Evolutionary conservation across 2,888 invertebrate genomes (phyloP).

Genomic region (Acleris laterana): DNA sequence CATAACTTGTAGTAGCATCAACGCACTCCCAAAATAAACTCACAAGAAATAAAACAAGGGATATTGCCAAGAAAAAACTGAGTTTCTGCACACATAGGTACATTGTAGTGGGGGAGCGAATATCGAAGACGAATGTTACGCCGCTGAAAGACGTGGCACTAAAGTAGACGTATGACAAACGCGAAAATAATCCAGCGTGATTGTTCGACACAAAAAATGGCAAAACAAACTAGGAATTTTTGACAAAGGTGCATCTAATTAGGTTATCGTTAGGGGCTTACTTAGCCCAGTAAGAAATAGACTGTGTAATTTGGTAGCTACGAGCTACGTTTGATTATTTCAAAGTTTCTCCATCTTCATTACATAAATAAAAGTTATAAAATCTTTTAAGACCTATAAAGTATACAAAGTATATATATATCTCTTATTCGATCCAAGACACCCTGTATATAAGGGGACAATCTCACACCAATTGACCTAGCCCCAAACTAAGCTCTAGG

Average conservation of each 20-base stretch:
- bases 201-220: constrained; percentile 5
- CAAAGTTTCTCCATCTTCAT: no score
- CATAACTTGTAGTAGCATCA: constrained; percentile 57
- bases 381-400: no score
- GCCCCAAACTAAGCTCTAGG: no score
- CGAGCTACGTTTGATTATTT: no score
- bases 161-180: constrained; percentile 50
- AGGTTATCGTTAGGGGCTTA: no score
- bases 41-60: constrained; percentile 61
- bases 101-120: constrained; percentile 30
- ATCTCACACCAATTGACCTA: no score
- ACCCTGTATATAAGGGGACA: no score
- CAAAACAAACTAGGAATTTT: not conserved
- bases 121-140: constrained; percentile 46
- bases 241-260: not conserved
- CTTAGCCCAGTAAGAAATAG: no score
- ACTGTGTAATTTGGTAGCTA: no score
- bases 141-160: constrained; percentile 53
- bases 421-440: no score
- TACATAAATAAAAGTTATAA: no score
- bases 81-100: constrained; percentile 47
- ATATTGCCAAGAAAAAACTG: constrained; percentile 71
- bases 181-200: constrained; percentile 38
- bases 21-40: constrained; percentile 62
- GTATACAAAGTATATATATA: no score